A percentile compares a stretch with the other conserved stretches of the same genome.
phyloP scores from a whole-genome alignment of 2,888 invertebrate species.

The Byasa hedistus region DNA sequence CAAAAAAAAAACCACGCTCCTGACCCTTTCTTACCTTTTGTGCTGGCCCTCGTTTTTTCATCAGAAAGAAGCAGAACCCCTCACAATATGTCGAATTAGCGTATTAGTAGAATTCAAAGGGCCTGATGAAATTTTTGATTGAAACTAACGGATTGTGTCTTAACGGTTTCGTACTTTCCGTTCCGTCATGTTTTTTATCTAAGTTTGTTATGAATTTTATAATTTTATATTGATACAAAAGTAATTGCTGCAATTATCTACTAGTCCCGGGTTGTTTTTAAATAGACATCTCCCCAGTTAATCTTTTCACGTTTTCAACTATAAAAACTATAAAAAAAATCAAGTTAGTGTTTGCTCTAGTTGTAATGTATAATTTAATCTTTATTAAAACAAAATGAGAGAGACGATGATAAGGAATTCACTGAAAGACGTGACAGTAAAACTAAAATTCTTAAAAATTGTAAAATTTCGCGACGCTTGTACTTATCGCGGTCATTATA shows the following conservation, averaged over 20 bases:
- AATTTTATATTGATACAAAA: constrained; percentile 47
- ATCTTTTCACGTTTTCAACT: no score
- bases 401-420: no score
- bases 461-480: no score
- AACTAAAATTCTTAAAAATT: no score
- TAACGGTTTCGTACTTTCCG: constrained; percentile 61
- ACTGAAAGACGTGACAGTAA: no score
- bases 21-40: constrained; percentile 79
- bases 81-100: constrained; percentile 78
- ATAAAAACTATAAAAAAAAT: no score
- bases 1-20: constrained; percentile 63
- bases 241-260: constrained; percentile 5
- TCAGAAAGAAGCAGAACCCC: constrained; percentile 55
- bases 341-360: no score
- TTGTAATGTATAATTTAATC: no score
- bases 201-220: constrained; percentile 49
- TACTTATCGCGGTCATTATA: no score
- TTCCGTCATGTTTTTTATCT: constrained; percentile 16
- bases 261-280: no score
- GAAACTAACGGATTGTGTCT: constrained; percentile 73
- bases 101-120: constrained; percentile 77
- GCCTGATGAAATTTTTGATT: constrained; percentile 77
- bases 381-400: no score
- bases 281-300: no score
- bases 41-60: constrained; percentile 68